Base-by-base conservation (phyloP, 1,140 invertebrate species). In the Temnothorax longispinosus region DNA sequence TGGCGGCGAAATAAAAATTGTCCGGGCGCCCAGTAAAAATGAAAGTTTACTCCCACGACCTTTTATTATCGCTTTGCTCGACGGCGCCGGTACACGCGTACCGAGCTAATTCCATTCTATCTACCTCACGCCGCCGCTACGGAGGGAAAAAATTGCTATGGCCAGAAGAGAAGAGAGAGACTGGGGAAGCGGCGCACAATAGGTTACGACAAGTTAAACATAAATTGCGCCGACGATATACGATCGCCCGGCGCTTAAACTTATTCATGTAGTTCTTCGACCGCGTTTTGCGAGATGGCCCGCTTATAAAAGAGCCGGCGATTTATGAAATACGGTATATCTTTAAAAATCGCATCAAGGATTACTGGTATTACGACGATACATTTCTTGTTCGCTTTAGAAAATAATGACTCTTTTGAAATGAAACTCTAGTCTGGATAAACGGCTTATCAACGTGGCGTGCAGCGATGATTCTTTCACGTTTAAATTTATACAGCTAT, bases 211-310 rank as follows among this genome's bases (percentile, higher is more conserved):
- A 58, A 76, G 85, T 89, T 90, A 87, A 69, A 89, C 82, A 87
- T 90, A 89, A 90, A 90, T 90, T 86, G 85, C 85, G 21, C 71
- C 75, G 71, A 65, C 88, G 87, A 82, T 89, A 86, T 78, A 65
- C 67, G 78, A 71, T 72, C 85, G 54, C 58, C 60, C 54, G 69
- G 77, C 71, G 78, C 81, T 86, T 84, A 67, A 78, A 74, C 47
- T 71, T 69, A 65, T 86, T 89, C 87, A 27, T 60, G 87, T 71
- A 77, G 84, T 50, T 21, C 60, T 41, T 56, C 41, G 71, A 27
- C 8, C 64, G 71, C 71, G 78, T 75, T 35, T 62, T 56, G 58
- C 58, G 35, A 81, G 50, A 32, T 67, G 58, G 41, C 13, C 35
- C 71, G 47, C 44, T 21, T 81, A 81, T 18, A 60, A 35, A 35